phyloP scores from a whole-genome alignment of 2,888 invertebrate genomes.

The Heliconius cydno region DNA sequence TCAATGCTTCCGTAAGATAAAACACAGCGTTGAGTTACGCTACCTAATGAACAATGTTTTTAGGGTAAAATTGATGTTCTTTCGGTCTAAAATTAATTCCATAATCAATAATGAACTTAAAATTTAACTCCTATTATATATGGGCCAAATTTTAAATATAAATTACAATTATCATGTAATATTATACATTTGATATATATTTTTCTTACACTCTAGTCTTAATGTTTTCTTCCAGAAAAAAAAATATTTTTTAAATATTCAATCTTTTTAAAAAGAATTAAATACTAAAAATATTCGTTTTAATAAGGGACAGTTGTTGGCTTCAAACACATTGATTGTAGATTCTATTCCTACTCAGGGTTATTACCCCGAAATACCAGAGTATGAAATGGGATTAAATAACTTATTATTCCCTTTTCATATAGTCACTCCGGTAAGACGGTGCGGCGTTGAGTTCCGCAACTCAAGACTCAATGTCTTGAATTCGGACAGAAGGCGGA shows the following conservation, averaged over 20 bases:
- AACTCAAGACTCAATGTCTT: neutral
- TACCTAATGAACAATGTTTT: too few relatives aligned
- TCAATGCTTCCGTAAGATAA: neutral
- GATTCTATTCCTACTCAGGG: too few relatives aligned
- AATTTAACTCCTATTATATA: slow-evolving; percentile 4
- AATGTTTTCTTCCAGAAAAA: slow-evolving; percentile 10
- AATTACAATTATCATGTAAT: neutral
- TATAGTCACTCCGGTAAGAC: neutral
- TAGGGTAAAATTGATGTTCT: neutral
- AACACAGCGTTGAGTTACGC: neutral
- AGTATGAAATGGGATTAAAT: neutral
- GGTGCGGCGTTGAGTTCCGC: neutral
- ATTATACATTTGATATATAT: neutral
- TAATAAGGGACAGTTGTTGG: neutral
- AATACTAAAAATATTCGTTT: neutral
- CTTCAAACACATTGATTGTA: too few relatives aligned
- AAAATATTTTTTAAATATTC: neutral
- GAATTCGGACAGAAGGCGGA: neutral
- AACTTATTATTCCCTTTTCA: neutral
- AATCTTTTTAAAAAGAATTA: neutral
- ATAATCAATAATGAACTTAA: neutral
- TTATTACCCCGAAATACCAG: too few relatives aligned
- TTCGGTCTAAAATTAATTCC: slow-evolving; percentile 1
- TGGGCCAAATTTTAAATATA: neutral
- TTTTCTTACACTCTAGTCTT: slow-evolving; percentile 14